A percentile compares a stretch with the other conserved stretches of the same genome.
These are phyloP conservation scores for Phalera bucephala DNA, from an alignment of 2,888 invertebrate genomes.

Conservation along the genomic window DNA sequence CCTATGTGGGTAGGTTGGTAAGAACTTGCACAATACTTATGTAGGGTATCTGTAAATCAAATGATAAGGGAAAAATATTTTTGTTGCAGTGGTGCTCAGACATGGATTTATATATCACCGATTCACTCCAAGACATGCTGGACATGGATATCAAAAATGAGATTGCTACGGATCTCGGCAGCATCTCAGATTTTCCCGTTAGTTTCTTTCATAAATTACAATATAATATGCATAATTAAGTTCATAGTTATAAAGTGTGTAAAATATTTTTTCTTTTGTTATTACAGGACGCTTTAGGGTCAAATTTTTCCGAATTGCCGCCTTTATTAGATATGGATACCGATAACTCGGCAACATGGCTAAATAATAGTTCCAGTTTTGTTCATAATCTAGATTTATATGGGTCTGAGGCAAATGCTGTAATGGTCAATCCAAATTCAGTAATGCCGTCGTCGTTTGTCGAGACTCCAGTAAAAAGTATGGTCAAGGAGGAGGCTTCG, in stretches of 20 bases:
- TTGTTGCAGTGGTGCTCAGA: constrained; percentile 79
- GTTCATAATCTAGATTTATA: constrained; percentile 87
- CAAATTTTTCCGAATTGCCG: constrained; percentile 85
- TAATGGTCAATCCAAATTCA: constrained; percentile 95
- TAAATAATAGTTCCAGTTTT: constrained; percentile 84
- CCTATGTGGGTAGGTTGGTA: constrained; percentile 1
- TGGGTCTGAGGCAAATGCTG: constrained; percentile 88
- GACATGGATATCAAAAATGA: constrained; percentile 95
- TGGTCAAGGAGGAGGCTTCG: constrained; percentile 76
- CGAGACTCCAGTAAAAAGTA: constrained; percentile 72
- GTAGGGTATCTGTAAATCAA: neutral
- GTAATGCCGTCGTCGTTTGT: constrained; percentile 91
- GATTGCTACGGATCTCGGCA: constrained; percentile 90
- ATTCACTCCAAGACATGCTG: constrained; percentile 94
- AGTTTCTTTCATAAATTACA: constrained; percentile 35
- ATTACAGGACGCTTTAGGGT: constrained; percentile 82
- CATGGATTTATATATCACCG: constrained; percentile 86
- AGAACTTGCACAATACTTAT: neutral
- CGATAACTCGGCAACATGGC: constrained; percentile 83
- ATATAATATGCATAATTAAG: too few species aligned
- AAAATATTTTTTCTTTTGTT: constrained; percentile 5
- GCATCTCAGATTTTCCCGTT: constrained; percentile 85
- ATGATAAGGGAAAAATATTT: constrained; percentile 8
- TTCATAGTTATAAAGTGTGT: too few species aligned
- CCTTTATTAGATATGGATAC: constrained; percentile 87